A percentile compares a stretch with the other conserved stretches of the same genome.
Evolutionary conservation across 2,797 vertebrate species (phyloP).

Genomic region (Anableps anableps): DNA sequence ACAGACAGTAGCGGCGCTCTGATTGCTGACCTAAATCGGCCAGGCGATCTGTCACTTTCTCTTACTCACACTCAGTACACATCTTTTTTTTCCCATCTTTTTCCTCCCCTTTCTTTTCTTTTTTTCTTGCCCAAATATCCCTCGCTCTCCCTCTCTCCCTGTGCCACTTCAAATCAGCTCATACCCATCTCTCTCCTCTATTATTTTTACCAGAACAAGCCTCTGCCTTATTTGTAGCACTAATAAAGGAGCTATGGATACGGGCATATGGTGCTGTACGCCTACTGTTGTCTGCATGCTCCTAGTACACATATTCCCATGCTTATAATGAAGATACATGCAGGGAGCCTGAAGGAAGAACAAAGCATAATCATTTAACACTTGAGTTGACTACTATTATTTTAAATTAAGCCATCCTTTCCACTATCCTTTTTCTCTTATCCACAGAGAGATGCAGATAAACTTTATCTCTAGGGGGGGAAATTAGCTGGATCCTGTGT

Average conservation of each 20-base stretch:
- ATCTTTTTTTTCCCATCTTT: constrained; percentile 57
- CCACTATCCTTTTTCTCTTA: constrained; percentile 37
- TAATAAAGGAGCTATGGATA: constrained; percentile 18
- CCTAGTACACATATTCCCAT: neutral
- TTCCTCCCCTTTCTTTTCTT: constrained; percentile 31
- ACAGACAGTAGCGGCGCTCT: constrained; percentile 70
- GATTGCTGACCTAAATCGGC: constrained; percentile 82
- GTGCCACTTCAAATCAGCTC: constrained; percentile 67
- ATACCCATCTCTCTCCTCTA: constrained; percentile 20
- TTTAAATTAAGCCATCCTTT: constrained; percentile 51
- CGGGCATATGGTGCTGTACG: neutral
- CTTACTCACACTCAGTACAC: constrained; percentile 81
- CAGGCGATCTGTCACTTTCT: constrained; percentile 81
- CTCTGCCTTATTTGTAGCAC: constrained; percentile 37
- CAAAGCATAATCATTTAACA: constrained; percentile 50
- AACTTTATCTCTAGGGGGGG: constrained; percentile 52
- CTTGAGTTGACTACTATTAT: constrained; percentile 28
- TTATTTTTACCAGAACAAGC: constrained; percentile 41
- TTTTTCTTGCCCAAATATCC: constrained; percentile 49
- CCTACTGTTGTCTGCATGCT: neutral
- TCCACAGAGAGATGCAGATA: constrained; percentile 57
- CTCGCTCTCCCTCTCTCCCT: constrained; percentile 29
- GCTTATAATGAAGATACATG: constrained; percentile 23
- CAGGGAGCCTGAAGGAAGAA: constrained; percentile 26
- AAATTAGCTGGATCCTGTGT: constrained; percentile 60